Conservation (phyloP, 1,140 invertebrate genomes). For the Sesamia nonagrioides region DNA sequence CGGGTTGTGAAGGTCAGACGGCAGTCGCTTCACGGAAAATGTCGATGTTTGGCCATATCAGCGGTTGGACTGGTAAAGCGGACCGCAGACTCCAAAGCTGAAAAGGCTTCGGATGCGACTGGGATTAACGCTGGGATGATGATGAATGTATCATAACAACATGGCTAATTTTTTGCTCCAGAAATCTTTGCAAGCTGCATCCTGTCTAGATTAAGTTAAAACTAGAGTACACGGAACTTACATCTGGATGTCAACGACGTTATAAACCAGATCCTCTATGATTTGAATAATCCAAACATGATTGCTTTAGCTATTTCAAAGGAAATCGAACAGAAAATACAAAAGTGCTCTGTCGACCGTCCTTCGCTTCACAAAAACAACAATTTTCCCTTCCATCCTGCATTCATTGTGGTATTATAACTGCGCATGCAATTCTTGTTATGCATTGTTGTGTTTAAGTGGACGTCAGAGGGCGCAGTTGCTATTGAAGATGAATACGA, state of each 20-base stretch:
- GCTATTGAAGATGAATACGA: slow-evolving; percentile 48
- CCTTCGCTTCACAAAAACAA: not conserved
- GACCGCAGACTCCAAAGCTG: too few relatives aligned
- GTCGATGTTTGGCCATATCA: too few relatives aligned
- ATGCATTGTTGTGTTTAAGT: slow-evolving; percentile 23
- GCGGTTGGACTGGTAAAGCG: too few relatives aligned
- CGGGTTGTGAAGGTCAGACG: too few relatives aligned
- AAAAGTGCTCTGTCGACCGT: not conserved
- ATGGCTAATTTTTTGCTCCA: not conserved
- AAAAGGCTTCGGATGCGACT: too few relatives aligned
- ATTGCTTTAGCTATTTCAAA: not conserved
- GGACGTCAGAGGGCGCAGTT: slow-evolving; percentile 36
- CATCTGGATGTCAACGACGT: not conserved
- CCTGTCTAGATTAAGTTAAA: not conserved
- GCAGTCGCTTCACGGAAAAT: too few relatives aligned
- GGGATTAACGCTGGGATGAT: too few relatives aligned
- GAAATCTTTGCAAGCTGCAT: not conserved
- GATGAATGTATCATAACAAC: too few relatives aligned
- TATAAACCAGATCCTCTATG: not conserved
- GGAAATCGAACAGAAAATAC: not conserved
- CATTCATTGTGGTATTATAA: not conserved
- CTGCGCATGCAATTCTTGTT: slow-evolving; percentile 30
- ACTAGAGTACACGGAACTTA: not conserved
- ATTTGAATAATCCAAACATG: not conserved
- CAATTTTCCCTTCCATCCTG: slow-evolving; percentile 9